These are phyloP conservation scores for Amphipoea lucens DNA, from an alignment of 2,888 invertebrate species.

Conservation along the genomic window DNA sequence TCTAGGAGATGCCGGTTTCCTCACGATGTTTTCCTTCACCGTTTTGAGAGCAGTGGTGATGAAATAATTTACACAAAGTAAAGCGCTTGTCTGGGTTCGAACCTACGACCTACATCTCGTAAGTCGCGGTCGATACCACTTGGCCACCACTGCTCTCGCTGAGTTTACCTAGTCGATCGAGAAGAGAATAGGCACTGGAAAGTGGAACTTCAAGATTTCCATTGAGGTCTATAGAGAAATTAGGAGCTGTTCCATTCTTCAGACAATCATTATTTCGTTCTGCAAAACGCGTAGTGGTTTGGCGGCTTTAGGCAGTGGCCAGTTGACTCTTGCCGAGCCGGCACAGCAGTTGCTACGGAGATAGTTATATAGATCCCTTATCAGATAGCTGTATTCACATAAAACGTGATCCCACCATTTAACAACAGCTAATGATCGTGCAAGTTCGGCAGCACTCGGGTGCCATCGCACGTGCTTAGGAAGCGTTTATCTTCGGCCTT, in stretches of 20 bases:
- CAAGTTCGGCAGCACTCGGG: slow-evolving; percentile 61
- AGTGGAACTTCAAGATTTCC: not conserved
- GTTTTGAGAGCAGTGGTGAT: too few relatives aligned
- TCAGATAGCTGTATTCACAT: not conserved
- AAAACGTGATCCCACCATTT: slow-evolving; percentile 12
- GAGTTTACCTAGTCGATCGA: not conserved
- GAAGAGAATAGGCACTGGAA: too few relatives aligned
- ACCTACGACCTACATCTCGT: too few relatives aligned
- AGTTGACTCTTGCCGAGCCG: not conserved
- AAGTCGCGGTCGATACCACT: too few relatives aligned
- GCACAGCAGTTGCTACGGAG: not conserved
- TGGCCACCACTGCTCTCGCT: too few relatives aligned
- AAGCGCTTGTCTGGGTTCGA: too few relatives aligned
- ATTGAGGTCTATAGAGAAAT: not conserved
- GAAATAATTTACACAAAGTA: too few relatives aligned
- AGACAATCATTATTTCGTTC: not conserved
- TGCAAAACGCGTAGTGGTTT: not conserved
- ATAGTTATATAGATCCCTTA: not conserved
- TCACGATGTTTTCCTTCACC: too few relatives aligned
- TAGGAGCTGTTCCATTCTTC: not conserved
- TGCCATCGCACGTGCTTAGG: slow-evolving; percentile 78
- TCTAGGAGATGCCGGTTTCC: too few relatives aligned
- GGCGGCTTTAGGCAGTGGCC: not conserved
- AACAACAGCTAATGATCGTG: slow-evolving; percentile 35
- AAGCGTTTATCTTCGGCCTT: slow-evolving; percentile 83